Evolutionary conservation across 2,113 vertebrate species (phyloP).

Genomic region (Pyrgilauda ruficollis): DNA sequence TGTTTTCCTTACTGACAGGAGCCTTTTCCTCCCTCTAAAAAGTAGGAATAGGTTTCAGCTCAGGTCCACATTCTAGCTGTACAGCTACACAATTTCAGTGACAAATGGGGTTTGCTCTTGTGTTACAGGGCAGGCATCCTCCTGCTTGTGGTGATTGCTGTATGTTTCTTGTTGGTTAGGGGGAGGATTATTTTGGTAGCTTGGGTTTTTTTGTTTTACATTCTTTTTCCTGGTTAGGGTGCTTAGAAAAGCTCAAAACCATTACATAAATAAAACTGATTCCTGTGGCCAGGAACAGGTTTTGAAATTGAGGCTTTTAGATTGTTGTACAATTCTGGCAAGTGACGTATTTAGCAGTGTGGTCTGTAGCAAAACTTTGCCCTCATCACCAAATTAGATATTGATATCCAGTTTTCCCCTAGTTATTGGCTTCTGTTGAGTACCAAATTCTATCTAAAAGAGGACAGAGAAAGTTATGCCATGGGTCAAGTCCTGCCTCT

Average conservation of each 20-base stretch:
- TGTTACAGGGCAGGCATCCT: not conserved
- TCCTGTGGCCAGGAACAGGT: not conserved
- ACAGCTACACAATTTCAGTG: not conserved
- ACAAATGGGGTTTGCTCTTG: not conserved
- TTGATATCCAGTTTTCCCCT: not conserved
- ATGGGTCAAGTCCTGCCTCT: not conserved
- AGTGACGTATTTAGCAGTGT: no score
- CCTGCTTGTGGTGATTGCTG: not conserved
- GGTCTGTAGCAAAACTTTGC: not conserved
- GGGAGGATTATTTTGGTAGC: not conserved
- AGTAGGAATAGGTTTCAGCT: not conserved
- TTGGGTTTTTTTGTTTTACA: not conserved
- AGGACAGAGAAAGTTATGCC: not conserved
- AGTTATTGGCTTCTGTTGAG: not conserved
- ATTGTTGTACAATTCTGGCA: not conserved
- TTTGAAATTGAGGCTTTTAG: not conserved
- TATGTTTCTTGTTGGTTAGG: not conserved
- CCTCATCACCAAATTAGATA: not conserved
- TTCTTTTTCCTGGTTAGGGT: not conserved
- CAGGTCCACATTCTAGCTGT: fast-evolving
- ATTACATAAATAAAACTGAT: not conserved
- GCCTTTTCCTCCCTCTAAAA: not conserved
- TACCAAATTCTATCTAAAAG: not conserved
- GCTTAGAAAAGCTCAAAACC: not conserved
- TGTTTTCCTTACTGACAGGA: not conserved